These are phyloP conservation scores for Ommatoiulus sabulosus DNA, from an alignment of 2,888 invertebrate genomes.

Conservation along the genomic window DNA sequence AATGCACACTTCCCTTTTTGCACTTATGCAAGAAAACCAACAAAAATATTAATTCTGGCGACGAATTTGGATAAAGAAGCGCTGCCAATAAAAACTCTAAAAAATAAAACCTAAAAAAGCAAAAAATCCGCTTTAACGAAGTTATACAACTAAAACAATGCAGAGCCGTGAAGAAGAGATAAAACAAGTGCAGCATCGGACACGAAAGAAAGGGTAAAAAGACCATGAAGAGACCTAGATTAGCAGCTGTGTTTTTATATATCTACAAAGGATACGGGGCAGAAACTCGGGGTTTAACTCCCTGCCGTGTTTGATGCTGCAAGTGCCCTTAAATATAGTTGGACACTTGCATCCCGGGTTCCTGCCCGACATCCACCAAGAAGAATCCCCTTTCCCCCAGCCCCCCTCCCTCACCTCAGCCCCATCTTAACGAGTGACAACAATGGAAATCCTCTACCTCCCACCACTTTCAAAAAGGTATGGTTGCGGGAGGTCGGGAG, in stretches of 20 bases:
- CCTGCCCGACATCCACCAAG: neutral
- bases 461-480: neutral
- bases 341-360: neutral
- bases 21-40: neutral
- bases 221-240: neutral
- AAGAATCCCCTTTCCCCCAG: neutral
- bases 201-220: neutral
- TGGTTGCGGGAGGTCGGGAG: neutral
- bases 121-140: slow-evolving; percentile 53
- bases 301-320: slow-evolving; percentile 53
- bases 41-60: neutral
- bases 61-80: neutral
- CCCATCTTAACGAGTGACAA: slow-evolving; percentile 19
- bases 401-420: neutral
- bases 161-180: neutral
- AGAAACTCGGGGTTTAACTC: slow-evolving; percentile 39
- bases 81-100: neutral
- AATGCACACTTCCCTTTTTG: slow-evolving; percentile 7
- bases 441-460: slow-evolving; percentile 42
- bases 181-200: slow-evolving; percentile 21
- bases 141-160: slow-evolving; percentile 17
- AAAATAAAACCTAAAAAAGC: neutral
- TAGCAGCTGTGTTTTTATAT: neutral
- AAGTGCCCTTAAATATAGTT: slow-evolving; percentile 16
- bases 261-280: neutral